These are phyloP conservation scores for Rhinella marina DNA, from an alignment of 2,797 vertebrate species.

Conservation along the genomic window DNA sequence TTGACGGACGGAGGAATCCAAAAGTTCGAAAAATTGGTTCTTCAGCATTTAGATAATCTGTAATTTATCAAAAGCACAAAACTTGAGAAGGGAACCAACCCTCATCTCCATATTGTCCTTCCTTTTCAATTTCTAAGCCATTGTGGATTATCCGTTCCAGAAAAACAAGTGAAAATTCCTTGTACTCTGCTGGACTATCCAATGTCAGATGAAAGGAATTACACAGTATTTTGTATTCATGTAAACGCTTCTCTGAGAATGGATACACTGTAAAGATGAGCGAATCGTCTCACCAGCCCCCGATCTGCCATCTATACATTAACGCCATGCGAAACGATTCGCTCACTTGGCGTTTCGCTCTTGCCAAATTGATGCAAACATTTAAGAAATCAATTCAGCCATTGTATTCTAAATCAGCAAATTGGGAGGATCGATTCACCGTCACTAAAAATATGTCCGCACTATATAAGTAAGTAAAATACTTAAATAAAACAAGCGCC, in stretches of 20 bases:
- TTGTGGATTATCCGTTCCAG: background rate
- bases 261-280: background rate
- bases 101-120: no score
- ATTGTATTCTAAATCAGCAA: conserved; percentile 21
- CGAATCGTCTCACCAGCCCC: background rate
- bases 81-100: no score
- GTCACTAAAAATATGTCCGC: background rate
- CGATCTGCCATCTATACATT: background rate
- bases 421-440: background rate
- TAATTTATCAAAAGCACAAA: background rate
- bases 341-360: background rate
- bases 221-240: background rate
- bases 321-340: background rate
- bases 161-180: background rate
- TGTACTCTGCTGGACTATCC: background rate
- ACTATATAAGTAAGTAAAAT: no score
- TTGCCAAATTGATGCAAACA: conserved; percentile 6
- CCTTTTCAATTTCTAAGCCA: background rate
- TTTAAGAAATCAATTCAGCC: conserved; percentile 6
- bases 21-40: background rate
- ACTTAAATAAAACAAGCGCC: background rate
- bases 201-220: background rate
- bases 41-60: background rate
- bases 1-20: background rate
- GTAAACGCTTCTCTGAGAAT: background rate